Conservation (phyloP, 2,113 vertebrate species). For the Phylloscopus trochiloides region DNA sequence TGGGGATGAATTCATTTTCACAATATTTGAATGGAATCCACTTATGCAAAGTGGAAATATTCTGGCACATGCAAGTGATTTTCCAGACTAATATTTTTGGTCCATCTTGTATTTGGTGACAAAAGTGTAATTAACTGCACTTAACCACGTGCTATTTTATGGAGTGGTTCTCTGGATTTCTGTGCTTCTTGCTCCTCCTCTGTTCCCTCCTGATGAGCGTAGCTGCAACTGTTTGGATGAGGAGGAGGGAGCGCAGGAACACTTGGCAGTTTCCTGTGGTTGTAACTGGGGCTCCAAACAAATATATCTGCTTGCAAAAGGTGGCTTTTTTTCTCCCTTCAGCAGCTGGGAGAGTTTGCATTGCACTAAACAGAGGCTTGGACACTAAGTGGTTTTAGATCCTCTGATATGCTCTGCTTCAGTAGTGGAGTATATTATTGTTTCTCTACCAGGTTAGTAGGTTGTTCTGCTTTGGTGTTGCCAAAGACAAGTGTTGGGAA, state of each 20-base stretch:
- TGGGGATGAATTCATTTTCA: slow-evolving; percentile 44
- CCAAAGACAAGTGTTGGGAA: background rate
- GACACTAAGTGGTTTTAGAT: background rate
- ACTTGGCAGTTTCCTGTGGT: background rate
- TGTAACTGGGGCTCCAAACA: background rate
- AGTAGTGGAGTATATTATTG: background rate
- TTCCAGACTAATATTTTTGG: slow-evolving; percentile 43
- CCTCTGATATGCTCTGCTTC: slow-evolving; percentile 21
- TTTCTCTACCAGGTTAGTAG: background rate
- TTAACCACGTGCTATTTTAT: background rate
- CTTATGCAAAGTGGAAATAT: slow-evolving; percentile 47
- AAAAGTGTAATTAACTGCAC: slow-evolving; percentile 19
- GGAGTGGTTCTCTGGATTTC: background rate
- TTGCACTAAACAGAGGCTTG: background rate
- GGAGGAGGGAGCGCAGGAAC: background rate
- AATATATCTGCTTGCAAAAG: background rate
- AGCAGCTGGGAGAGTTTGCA: background rate
- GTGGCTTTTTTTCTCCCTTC: background rate
- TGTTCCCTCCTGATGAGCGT: background rate
- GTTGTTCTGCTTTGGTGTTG: background rate
- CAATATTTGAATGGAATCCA: slow-evolving; percentile 58
- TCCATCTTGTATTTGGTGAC: slow-evolving; percentile 51
- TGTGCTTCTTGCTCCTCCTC: background rate
- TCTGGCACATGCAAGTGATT: slow-evolving; percentile 47
- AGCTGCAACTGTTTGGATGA: background rate